Base-by-base conservation (phyloP, 2,797 vertebrate genomes). In the Threskiornis aethiopicus region DNA sequence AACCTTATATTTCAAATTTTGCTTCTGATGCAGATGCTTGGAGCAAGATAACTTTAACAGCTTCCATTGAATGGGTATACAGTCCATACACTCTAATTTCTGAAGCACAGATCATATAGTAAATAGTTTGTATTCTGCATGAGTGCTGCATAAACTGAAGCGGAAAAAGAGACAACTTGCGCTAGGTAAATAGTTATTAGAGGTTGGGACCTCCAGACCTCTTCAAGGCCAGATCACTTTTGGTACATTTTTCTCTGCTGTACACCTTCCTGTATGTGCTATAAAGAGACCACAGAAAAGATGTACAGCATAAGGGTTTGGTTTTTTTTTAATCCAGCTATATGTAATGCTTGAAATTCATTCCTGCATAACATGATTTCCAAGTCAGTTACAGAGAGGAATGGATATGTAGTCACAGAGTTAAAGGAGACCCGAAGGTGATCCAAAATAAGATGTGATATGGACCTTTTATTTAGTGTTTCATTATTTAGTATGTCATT, bases 221-320 rank as follows among this genome's bases (percentile, higher is more conserved):
- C 35, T 75, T 85, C n/a, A 75, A 71, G 41, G n/a, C 12, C 28
- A 75, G n/a, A 81, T 15, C 24, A 59, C 13, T 82, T 24, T 22
- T 80, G 9, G 24, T 44, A 57, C 1, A 28, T 42, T 90, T 89
- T 87, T 83, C 29, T 91, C 37, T 86, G 11, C 35, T 79, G 4
- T 69, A 16, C 39, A 42, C 21, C 42, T 58, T 82, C 28, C 16
- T 69, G 5, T 28, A 42, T 51, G 11, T 55, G 33, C 22, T 81
- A 5, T 39, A 66, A 84, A 16, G 54, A 88, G 24, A 54, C 13
- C 26, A 89, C n/a, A 51, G 54, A 78, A 88, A 86, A 69, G 5
- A 69, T 13, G n/a, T 4, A 37, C 8, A 71, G 9, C 31, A 11
- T 70, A 41, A 55, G 13, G 4, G 0, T 0, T 2, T 17, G 37